Percentiles rank a stretch among this genome's conserved stretches.
Evolutionary conservation across 2,888 invertebrate species (phyloP).

Genomic region (Imbricaverruca yamaguchii): DNA sequence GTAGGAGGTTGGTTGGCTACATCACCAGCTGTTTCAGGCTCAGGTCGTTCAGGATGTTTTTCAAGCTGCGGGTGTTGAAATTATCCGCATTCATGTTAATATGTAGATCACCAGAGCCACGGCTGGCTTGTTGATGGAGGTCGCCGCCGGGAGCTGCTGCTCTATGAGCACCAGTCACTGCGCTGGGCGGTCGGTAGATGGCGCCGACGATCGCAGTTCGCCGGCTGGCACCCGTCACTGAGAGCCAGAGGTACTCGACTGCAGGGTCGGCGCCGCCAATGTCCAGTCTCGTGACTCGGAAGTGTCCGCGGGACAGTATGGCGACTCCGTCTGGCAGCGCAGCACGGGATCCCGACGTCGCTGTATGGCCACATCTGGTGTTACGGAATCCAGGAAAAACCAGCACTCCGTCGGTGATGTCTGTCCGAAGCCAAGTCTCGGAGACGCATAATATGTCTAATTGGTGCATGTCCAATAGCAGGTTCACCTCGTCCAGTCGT

Average conservation of each 20-base stretch:
- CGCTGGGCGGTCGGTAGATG: background rate
- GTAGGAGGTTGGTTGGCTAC: no score
- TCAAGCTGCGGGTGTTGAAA: no score
- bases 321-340: background rate
- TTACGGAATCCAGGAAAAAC: background rate
- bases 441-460: background rate
- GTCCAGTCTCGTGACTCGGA: background rate
- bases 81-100: no score
- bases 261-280: background rate
- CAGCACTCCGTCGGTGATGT: background rate
- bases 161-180: background rate
- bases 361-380: background rate
- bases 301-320: background rate
- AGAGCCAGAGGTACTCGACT: background rate
- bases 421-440: background rate
- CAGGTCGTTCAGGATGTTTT: no score
- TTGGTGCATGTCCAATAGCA: background rate
- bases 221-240: background rate
- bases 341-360: background rate
- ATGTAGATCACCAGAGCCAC: background rate
- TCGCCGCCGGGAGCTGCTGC: background rate
- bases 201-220: background rate
- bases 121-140: background rate
- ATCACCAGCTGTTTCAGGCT: no score
- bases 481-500: background rate